Percentiles rank a stretch among this genome's conserved stretches.
These are phyloP conservation scores for Amphiprion clarkii DNA, from an alignment of 2,797 vertebrate species.

Conservation along the genomic window DNA sequence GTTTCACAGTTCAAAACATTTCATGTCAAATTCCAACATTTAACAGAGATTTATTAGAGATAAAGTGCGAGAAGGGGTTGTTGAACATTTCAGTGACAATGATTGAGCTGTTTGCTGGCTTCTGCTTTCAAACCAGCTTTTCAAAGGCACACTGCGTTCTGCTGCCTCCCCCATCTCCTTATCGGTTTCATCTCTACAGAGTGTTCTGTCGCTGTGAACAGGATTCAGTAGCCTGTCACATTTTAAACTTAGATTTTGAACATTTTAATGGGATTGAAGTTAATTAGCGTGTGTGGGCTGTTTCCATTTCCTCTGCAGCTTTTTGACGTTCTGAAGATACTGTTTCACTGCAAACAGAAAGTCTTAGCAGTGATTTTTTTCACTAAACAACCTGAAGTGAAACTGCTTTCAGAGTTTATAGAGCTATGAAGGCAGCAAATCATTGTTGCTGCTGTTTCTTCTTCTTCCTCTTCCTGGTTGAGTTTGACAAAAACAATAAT, in stretches of 20 bases:
- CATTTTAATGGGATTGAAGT: background rate
- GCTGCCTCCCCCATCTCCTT: conserved; percentile 3
- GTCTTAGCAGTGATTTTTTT: background rate
- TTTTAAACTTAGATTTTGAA: background rate
- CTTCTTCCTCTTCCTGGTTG: conserved; percentile 11
- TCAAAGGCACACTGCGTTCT: conserved; percentile 8
- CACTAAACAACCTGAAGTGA: background rate
- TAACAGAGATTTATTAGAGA: background rate
- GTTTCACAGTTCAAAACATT: too few relatives aligned
- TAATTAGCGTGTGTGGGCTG: background rate
- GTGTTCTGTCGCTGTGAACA: background rate
- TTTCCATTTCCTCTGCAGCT: background rate
- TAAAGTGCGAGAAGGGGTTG: background rate
- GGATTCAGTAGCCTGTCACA: background rate
- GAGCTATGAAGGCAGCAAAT: background rate
- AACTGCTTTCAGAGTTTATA: background rate
- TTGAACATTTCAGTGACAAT: background rate
- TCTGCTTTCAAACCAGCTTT: background rate
- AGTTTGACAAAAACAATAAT: background rate
- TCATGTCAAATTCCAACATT: background rate
- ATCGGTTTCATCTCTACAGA: conserved; percentile 4
- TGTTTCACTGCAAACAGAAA: background rate
- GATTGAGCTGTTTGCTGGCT: conserved; percentile 10
- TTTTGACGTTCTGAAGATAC: background rate
- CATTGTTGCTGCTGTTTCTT: background rate